phyloP scores from a whole-genome alignment of 2,888 invertebrate species.

The Microctonus brassicae region DNA sequence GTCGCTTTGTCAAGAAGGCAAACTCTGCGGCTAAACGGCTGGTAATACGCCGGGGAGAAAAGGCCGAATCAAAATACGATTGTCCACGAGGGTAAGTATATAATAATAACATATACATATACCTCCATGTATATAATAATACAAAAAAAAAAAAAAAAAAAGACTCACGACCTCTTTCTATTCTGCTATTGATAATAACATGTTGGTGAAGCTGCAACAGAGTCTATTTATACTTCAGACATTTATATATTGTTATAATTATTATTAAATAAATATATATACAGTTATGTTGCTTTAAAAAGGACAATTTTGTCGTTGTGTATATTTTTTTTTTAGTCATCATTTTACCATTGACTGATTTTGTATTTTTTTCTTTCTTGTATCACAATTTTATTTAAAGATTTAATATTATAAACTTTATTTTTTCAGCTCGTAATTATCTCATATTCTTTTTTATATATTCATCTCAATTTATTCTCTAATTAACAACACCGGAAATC shows the following conservation, averaged over 20 bases:
- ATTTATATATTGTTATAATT: not conserved
- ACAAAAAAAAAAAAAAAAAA: too few species aligned
- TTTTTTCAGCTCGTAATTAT: too few species aligned
- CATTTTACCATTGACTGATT: conserved; percentile 14
- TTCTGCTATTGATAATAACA: conserved; percentile 25
- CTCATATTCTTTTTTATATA: too few species aligned
- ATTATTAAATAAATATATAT: not conserved
- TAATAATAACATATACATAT: too few species aligned
- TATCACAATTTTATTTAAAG: not conserved
- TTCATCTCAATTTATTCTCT: too few species aligned
- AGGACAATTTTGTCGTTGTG: conserved; percentile 23
- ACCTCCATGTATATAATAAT: conserved; percentile 14
- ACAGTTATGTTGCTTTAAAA: conserved; percentile 47
- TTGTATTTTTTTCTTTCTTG: not conserved
- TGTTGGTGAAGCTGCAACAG: conserved; percentile 14
- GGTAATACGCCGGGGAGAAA: conserved; percentile 54
- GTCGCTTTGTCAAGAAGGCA: conserved; percentile 70
- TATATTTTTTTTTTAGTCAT: not conserved
- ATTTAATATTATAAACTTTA: too few species aligned
- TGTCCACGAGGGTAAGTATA: conserved; percentile 45
- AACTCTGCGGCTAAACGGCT: conserved; percentile 63
- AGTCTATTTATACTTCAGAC: too few species aligned
- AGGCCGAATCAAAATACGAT: conserved; percentile 64
- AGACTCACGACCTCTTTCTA: conserved; percentile 7
- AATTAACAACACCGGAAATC: too few species aligned